Percentiles rank a stretch among this genome's conserved stretches.
These are phyloP conservation scores for Amphipoea oculea DNA, from an alignment of 2,888 invertebrate species.

Conservation along the genomic window DNA sequence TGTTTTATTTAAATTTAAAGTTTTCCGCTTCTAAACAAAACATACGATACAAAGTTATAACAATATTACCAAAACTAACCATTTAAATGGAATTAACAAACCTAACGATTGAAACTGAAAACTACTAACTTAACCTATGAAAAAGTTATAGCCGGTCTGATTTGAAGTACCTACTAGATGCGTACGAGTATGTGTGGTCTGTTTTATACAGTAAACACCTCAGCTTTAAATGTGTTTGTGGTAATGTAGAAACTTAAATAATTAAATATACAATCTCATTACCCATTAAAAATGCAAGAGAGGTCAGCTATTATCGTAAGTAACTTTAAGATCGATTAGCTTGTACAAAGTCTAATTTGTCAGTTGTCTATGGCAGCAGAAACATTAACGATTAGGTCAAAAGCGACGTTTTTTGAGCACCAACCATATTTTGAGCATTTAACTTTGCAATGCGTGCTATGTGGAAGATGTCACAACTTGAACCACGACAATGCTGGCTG, in stretches of 20 bases:
- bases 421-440: conserved; percentile 63
- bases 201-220: background rate
- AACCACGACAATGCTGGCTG: conserved; percentile 67
- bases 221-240: background rate
- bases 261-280: conserved; percentile 41
- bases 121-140: background rate
- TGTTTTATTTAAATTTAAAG: background rate
- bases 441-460: conserved; percentile 69
- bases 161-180: background rate
- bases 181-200: background rate
- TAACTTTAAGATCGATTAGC: conserved; percentile 39
- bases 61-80: background rate
- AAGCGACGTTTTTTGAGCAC: conserved; percentile 56
- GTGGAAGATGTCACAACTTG: conserved; percentile 81
- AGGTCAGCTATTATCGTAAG: conserved; percentile 18
- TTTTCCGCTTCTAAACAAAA: background rate
- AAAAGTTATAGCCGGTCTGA: background rate
- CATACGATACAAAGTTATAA: background rate
- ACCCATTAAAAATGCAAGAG: background rate
- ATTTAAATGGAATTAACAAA: background rate
- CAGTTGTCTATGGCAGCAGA: conserved; percentile 44
- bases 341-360: conserved; percentile 48
- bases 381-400: conserved; percentile 56
- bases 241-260: conserved; percentile 4
- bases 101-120: background rate